Evolutionary conservation across 1,140 invertebrate species (phyloP), one percentile per base, ranked within the genome.

Genomic region (Drosophila dunni): DNA sequence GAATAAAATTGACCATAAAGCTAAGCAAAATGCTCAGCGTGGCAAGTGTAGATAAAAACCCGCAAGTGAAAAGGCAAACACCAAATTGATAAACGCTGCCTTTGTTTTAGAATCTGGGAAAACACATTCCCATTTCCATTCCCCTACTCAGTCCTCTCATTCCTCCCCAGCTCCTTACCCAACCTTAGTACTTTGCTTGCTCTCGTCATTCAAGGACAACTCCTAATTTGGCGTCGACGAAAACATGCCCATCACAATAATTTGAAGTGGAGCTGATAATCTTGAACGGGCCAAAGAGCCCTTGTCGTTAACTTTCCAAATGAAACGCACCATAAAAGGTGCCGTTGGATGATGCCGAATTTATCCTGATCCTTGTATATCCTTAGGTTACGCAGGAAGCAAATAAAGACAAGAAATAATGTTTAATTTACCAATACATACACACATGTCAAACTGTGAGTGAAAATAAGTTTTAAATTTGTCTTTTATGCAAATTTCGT

Each of bases 1-100:
- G 74, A 78, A 72, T 71, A 79, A 78, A 83, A 84, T 84, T 80
- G 81, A 74, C 81, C 73, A 83, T 84, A 73, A 83, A 80, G 75
- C 80, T 76, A 48, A 65, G 40, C 66, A 73, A 79, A 64, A 53
- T 46, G 50, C 46, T 51, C 38, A 57, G 44, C 66, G 67, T 77
- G 83, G 81, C 70, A 77, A 77, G 77, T 57, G 38, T 11, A 38
- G 78, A 79, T 58, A 66, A 61, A 29, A 54, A 65, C 34, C 46
- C 61, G 29, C 56, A 60, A 70, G 61, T 63, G 61, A 70, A 63
- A 84, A 80, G 77, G 81, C 75, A 61, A 83, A 84, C 81, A 77
- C 61, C 65, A 83, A 83, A 84, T 83, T 84, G 77, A 83, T 83
- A 84, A 77, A 80, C 61, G 81, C 34, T 72, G 56, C 77, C 77